Evolutionary conservation across 2,888 invertebrate species (phyloP), one percentile per base, ranked within the genome.

Genomic region (Spodoptera littoralis): DNA sequence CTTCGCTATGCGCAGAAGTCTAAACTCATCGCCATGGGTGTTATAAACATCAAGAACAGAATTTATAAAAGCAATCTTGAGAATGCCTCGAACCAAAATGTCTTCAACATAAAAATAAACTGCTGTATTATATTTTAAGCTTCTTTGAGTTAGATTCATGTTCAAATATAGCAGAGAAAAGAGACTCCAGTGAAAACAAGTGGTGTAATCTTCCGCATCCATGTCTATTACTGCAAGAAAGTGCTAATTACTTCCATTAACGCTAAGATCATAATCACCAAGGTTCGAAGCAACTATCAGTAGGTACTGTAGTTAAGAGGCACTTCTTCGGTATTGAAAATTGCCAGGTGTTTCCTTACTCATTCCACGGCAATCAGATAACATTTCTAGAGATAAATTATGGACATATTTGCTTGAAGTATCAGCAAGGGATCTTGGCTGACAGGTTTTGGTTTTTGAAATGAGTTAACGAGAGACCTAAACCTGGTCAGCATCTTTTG

Each of bases 241-340:
- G 49, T 53, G 55, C 43, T 56, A 60, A 70, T 70, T 55, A 68
- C 22, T 36, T 36, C 30, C n/a, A 73, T 72, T 68, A 53, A 27
- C 49, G 24, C 27, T 13, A 27, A 30, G 57, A 61, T 55, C 52
- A 52, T 13, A 45, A 52, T 6, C n/a, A 52, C 52, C 60, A 65
- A 65, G 55, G 65, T 36, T 13, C 48, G 27, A 36, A 36, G 36
- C 24, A 42, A 12, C 43, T 54, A 62, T 73, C 57, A 48, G 42
- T 46, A 27, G n/a, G 36, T 41, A 61, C 46, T 61, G 46, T 41
- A n/a, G 2, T 60, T 24, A 55, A 77, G 78, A 70, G 63, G 44
- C 18, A 48, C 53, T 70, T 51, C 43, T 60, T 54, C 55, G 11
- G 22, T 45, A 18, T 30, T 52, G 6, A 46, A 36, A 48, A 49